Percentiles rank a stretch among this genome's conserved stretches.
Evolutionary conservation across 1,140 invertebrate species (phyloP).

Genomic region (Maconellicoccus hirsutus): DNA sequence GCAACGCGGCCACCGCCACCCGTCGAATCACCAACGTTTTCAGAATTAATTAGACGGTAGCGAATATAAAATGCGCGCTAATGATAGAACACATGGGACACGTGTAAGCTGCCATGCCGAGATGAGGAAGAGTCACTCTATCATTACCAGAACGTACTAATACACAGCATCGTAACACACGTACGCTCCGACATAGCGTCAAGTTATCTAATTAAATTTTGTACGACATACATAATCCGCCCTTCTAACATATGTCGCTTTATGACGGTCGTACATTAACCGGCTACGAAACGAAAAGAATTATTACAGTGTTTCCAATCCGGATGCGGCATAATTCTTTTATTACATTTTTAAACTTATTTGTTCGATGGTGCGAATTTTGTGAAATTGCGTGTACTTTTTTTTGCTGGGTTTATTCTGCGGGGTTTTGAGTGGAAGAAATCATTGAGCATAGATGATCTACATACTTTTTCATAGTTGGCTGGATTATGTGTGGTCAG

Average conservation of each 20-base stretch:
- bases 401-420: too few relatives aligned
- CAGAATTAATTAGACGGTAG: constrained; percentile 17
- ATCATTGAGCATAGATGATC: too few relatives aligned
- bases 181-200: background rate
- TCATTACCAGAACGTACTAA: constrained; percentile 13
- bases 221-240: constrained; percentile 16
- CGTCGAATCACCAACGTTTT: background rate
- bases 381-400: too few relatives aligned
- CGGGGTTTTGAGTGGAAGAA: too few relatives aligned
- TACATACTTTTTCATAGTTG: too few relatives aligned
- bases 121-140: constrained; percentile 17
- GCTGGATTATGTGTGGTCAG: too few relatives aligned
- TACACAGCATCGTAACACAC: constrained; percentile 3
- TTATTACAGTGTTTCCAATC: background rate
- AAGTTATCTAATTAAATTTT: constrained; percentile 18
- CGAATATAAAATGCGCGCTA: constrained; percentile 19
- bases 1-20: background rate
- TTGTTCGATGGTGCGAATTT: background rate
- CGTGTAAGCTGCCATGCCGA: constrained; percentile 17
- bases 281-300: background rate
- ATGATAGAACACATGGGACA: constrained; percentile 6
- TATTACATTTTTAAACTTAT: background rate
- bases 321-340: background rate
- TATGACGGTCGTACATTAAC: constrained; percentile 19
- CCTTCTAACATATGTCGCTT: constrained; percentile 16